Evolutionary conservation across 2,113 vertebrate species (phyloP), one percentile per base, ranked within the genome.

Genomic region (Pristiophorus japonicus): DNA sequence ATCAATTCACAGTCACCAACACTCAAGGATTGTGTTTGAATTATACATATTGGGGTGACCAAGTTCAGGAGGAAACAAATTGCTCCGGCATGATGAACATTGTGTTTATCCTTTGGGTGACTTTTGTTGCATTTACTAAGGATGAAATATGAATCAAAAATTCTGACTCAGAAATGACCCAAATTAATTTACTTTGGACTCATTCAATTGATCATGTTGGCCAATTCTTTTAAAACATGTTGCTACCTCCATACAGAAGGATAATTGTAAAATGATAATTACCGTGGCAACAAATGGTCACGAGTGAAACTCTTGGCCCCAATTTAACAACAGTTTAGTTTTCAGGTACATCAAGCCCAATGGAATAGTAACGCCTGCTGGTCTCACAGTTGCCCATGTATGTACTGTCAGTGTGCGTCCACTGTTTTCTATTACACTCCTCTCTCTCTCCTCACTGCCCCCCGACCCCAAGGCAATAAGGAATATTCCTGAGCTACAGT

Each of bases 11-110:
- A 42, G 22, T 10, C 62, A 67, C 38, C 91, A 65, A 94, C 62
- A 45, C 91, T 94, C 38, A 42, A 67, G 87, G 91, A 47, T 38
- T 94, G 62, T 66, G 42, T 42, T 67, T 66, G 45, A 66, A 66
- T 67, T 65, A 94, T 94, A 66, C 62, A 66, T 66, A 67, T 94
- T 94, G 91, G n/a, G 24, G 38, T 94, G 38, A 45, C 18, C 63
- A 66, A 24, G 63, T 67, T 94, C 38, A 94, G 18, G 1, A 20
- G n/a, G 91, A 66, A 67, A 66, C 91, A 66, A 94, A 45, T 66
- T 45, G 63, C 38, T 94, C 91, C 62, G 2, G 1, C 20, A 11
- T 12, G 8, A 55, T 8, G 27, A 59, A 90, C 12, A 45, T 12
- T 24, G 34, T 7, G 0, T 27, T 63, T 63, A 92, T 92, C 90